Evolutionary conservation across 2,888 invertebrate species (phyloP), one percentile per base, ranked within the genome.

Genomic region (Shargacucullia verbasci): DNA sequence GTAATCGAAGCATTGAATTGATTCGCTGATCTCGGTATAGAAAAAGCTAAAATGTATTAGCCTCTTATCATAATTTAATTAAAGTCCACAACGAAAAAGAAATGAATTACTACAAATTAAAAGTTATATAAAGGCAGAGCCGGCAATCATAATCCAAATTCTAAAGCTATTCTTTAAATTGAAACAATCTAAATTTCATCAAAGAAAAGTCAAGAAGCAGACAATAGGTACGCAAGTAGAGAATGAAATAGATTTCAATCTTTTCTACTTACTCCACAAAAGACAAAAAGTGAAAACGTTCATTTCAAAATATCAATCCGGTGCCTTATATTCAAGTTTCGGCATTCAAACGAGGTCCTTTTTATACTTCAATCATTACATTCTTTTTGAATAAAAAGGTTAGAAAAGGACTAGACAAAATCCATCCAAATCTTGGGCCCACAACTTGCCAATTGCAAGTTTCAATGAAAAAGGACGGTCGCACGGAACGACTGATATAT

Each of bases 401-500:
- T 76, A 59, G 70, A 73, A 76, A 74, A 70, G 84, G 83, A 78
- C 75, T 73, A 81, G 80, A 82, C 79, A 84, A 85, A 85, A 86
- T 84, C 82, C 83, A 78, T 80, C 80, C 76, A 80, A 88, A 87
- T 86, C 86, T 83, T 81, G 74, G 78, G 69, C 75, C 76, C 79
- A 83, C 83, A 87, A 86, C 86, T 86, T 84, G 84, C 84, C 88
- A 88, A 89, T 90, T 87, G 88, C 88, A 88, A 90, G 85, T 89
- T 90, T 87, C 87, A 89, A 86, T 91, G 87, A 85, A 87, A 90
- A 87, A 85, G 90, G 89, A 88, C 86, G 86, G 83, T 86, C 85
- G 80, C 83, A 81, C 65, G 73, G 70, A 64, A 76, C 59, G 61
- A 49, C 86, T 87, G 87, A 90, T 89, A 88, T 88, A 89, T 88